phyloP scores from a whole-genome alignment of 92 coral and sea anemone species.

The Plumapathes pennacea region DNA sequence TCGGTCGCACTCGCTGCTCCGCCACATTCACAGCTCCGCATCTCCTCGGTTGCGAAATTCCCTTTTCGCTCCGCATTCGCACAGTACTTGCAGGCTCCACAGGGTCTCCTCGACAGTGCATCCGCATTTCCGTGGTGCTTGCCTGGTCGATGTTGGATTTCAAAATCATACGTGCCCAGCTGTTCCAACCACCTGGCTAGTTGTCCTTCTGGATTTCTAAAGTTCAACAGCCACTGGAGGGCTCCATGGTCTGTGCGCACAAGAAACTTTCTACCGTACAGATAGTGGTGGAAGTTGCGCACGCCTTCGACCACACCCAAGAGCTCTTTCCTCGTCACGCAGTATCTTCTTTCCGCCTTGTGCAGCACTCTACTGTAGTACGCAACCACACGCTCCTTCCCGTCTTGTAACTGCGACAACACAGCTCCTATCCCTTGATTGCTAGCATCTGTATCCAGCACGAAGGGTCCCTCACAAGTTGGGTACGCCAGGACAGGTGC shows the following conservation, averaged over 20 bases:
- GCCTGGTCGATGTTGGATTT: conserved; percentile 11
- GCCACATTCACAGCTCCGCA: no score
- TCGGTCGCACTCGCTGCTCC: no score
- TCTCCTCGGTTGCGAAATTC: no score
- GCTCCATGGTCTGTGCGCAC: conserved; percentile 14
- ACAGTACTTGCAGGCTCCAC: conserved; percentile 3
- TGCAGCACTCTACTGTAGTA: conserved; percentile 6
- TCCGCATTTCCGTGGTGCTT: conserved; percentile 26
- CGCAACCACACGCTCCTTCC: conserved; percentile 7
- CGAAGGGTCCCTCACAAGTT: neutral
- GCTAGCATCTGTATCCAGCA: conserved; percentile 4
- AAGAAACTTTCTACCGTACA: neutral
- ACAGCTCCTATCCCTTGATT: conserved; percentile 2
- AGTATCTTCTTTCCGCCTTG: conserved; percentile 11
- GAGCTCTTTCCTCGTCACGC: conserved; percentile 27
- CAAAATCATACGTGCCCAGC: conserved; percentile 2
- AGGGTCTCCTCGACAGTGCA: conserved; percentile 21
- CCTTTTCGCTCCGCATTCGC: neutral
- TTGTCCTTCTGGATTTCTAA: conserved; percentile 16
- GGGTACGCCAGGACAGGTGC: conserved; percentile 23
- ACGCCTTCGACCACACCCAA: conserved; percentile 12
- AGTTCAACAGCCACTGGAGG: conserved; percentile 4
- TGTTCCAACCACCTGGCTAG: conserved; percentile 21
- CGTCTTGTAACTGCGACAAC: conserved; percentile 3
- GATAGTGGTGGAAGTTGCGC: conserved; percentile 6